These are phyloP conservation scores for Chrysogorgia sp. DNA, from an alignment of 92 coral and sea anemone genomes.

Conservation along the genomic window DNA sequence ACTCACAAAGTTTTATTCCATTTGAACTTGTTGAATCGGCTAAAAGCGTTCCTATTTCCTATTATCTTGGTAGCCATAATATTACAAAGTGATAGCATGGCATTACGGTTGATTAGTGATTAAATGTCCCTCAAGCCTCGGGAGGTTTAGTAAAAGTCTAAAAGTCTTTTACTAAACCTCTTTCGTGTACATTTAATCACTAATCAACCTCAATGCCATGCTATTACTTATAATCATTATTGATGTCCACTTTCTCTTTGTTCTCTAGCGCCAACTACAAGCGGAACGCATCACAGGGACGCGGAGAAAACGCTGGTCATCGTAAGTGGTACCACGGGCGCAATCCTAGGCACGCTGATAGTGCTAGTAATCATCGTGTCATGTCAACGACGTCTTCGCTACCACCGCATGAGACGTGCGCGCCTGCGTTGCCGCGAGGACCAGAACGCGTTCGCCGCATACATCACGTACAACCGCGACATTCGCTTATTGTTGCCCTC, in stretches of 20 bases:
- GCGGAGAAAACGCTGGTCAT: conserved; percentile 81
- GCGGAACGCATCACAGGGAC: conserved; percentile 42
- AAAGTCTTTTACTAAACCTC: no score
- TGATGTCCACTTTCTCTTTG: background rate
- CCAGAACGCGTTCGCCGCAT: conserved; percentile 84
- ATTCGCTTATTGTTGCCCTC: conserved; percentile 89
- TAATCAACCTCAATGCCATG: no score
- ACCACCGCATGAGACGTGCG: conserved; percentile 62
- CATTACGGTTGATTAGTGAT: no score
- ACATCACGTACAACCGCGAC: conserved; percentile 81
- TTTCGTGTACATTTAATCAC: no score
- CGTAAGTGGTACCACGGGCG: conserved; percentile 92
- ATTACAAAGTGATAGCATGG: no score
- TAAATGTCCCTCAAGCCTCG: no score
- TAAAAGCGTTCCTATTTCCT: no score
- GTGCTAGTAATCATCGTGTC: conserved; percentile 73
- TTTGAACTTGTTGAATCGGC: no score
- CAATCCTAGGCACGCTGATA: conserved; percentile 89
- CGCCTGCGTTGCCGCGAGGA: conserved; percentile 77
- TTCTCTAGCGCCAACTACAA: background rate
- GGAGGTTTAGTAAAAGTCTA: no score
- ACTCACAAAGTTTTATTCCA: no score
- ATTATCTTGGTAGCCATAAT: no score
- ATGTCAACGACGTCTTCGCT: conserved; percentile 87
- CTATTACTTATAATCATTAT: no score